Evolutionary conservation across 1,140 invertebrate genomes (phyloP).

Genomic region (Scaptodrosophila lebanonensis): DNA sequence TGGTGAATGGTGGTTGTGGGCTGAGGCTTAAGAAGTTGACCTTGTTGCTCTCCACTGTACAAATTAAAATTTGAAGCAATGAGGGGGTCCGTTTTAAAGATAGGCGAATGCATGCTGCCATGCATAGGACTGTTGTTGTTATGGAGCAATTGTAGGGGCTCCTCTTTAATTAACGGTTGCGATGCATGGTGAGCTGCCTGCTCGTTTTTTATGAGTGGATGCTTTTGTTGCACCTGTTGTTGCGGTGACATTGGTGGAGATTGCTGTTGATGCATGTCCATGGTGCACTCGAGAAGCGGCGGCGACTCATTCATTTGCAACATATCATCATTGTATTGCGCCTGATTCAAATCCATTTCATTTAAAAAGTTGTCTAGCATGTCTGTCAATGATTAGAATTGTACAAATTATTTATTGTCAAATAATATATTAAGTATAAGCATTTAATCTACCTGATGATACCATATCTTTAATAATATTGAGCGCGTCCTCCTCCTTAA

Average conservation of each 20-base stretch:
- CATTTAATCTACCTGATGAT: constrained; percentile 35
- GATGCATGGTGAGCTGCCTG: constrained; percentile 42
- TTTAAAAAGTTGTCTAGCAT: constrained; percentile 63
- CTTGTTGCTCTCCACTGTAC: constrained; percentile 20
- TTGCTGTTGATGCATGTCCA: constrained; percentile 19
- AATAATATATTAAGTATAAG: not conserved
- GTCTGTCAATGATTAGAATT: constrained; percentile 26
- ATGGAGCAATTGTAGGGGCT: constrained; percentile 17
- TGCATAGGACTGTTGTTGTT: constrained; percentile 19
- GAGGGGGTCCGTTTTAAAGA: constrained; percentile 55
- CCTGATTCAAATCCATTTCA: constrained; percentile 55
- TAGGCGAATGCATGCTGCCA: constrained; percentile 10
- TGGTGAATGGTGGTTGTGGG: constrained; percentile 63
- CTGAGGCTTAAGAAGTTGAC: constrained; percentile 28
- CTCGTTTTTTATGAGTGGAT: constrained; percentile 43
- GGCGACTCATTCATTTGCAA: constrained; percentile 32
- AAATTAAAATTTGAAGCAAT: constrained; percentile 49
- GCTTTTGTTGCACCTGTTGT: constrained; percentile 13
- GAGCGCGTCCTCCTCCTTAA: constrained; percentile 65
- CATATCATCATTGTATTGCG: constrained; percentile 35
- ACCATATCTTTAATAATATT: constrained; percentile 68
- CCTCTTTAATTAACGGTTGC: constrained; percentile 54
- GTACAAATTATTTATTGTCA: not conserved
- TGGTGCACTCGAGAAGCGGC: constrained; percentile 10
- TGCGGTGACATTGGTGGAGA: constrained; percentile 10